phyloP scores from a whole-genome alignment of 2,888 invertebrate genomes.

The Chymomyza procnemis region DNA sequence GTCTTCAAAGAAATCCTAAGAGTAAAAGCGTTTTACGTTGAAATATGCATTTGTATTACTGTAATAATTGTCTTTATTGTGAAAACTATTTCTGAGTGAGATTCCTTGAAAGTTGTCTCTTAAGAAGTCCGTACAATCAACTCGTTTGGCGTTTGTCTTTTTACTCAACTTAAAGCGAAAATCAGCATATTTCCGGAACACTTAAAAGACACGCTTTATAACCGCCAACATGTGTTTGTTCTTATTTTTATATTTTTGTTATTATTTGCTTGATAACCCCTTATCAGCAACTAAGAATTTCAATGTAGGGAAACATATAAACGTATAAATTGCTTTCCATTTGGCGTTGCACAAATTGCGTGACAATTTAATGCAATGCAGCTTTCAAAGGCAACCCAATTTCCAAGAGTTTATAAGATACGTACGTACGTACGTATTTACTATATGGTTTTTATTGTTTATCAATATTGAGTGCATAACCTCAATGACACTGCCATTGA shows the following conservation, averaged over 20 bases:
- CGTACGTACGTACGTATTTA: background rate
- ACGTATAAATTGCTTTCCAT: conserved; percentile 3
- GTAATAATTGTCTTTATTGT: no score
- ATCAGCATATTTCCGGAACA: background rate
- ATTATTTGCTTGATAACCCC: background rate
- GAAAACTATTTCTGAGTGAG: no score
- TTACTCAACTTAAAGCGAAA: background rate
- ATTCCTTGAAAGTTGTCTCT: no score
- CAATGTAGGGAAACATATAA: background rate
- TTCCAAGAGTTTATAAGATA: background rate
- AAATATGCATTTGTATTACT: no score
- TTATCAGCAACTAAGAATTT: background rate
- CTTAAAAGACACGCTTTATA: background rate
- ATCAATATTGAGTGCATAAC: conserved; percentile 52
- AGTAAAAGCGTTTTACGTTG: no score
- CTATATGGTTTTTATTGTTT: conserved; percentile 37
- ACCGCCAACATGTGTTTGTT: background rate
- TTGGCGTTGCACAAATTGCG: conserved; percentile 6
- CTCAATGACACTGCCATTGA: conserved; percentile 41
- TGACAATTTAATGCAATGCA: background rate
- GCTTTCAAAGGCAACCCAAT: conserved; percentile 7
- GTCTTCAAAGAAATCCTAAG: no score
- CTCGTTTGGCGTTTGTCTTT: no score
- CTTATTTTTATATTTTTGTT: background rate
- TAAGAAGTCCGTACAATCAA: no score